Evolutionary conservation across 37 sponge, comb jelly and placozoan species (phyloP), one percentile per base, ranked within the genome.

Genomic region (Spongia lamella): DNA sequence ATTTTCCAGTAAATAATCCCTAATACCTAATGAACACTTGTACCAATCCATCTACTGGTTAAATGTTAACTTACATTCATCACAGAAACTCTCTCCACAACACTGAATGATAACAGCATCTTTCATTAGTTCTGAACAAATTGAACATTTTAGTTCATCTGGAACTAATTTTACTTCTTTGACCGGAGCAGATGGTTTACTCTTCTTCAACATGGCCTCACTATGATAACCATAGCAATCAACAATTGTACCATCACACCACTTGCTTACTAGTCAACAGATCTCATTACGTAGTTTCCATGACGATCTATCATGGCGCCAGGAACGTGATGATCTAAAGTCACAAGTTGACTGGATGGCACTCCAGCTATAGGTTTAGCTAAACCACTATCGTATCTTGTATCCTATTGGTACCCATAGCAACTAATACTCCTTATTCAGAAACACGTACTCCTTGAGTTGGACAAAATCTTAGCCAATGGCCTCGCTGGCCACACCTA

Each of bases 91-190:
- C 72, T 89, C 86, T 2, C 78, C 68, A 71, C 97, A 97, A 76
- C 97, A 97, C n/a, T 86, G 80, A 20, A 86, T 93, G 30, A 93
- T 79, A 67, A 90, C 89, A 6, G 97, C 97, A 69, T 97, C 95
- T 60, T 71, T 86, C 63, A 93, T 73, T 34, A 93, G 78, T 53
- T 86, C 82, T 52, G 86, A 75, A 62, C 97, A 97, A 30, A 93
- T 80, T 25, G 37, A 56, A 70, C 97, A 97, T 39, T 76, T 72
- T 59, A 97, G 67, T 56, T 97, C 97, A n/a, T 66, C 63, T 11
- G 96, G 96, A 16, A 95, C 36, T 43, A 9, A 9, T 53, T 63
- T 63, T 37, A 53, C 67, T 47, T 80, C 77, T 0, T 82, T 27
- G 1, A 78, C 58, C 2, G 62, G 19, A 21, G 43, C 61, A 37